Percentiles rank a stretch among this genome's conserved stretches.
Evolutionary conservation across 2,888 invertebrate genomes (phyloP).

Genomic region (Acronicta psi): DNA sequence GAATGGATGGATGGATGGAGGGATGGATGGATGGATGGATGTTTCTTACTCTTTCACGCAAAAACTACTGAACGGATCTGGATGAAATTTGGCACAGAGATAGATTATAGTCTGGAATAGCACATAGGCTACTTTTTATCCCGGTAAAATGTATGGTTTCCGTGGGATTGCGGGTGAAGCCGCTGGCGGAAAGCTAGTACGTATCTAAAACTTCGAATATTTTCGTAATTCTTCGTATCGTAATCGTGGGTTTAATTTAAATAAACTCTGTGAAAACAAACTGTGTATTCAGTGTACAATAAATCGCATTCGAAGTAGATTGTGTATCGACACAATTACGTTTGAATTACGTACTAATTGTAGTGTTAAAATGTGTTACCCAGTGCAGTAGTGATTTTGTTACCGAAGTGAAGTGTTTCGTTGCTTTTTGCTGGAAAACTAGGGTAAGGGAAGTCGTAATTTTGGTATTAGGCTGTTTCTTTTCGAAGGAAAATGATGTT

Average conservation of each 20-base stretch:
- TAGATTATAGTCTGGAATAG: no score
- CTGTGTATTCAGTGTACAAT: conserved; percentile 21
- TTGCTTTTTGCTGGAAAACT: neutral
- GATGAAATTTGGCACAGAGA: no score
- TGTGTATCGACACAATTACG: conserved; percentile 8
- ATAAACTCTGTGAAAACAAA: conserved; percentile 35
- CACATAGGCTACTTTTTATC: no score
- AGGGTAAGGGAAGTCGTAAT: neutral
- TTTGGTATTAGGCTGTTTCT: no score
- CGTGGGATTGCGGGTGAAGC: no score
- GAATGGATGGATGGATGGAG: no score
- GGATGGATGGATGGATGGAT: no score
- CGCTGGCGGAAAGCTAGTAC: no score
- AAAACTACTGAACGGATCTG: no score
- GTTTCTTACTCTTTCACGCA: no score
- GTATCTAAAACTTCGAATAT: conserved; percentile 2
- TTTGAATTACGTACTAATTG: conserved; percentile 16
- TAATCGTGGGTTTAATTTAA: conserved; percentile 22
- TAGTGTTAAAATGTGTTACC: conserved; percentile 28
- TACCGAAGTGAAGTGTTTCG: neutral
- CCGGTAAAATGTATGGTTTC: no score
- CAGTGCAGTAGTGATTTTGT: conserved; percentile 9
- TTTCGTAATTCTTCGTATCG: conserved; percentile 5
- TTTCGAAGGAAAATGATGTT: no score
- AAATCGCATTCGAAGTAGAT: conserved; percentile 18